phyloP scores from a whole-genome alignment of 2,113 vertebrate species.

The Acanthochromis polyacanthus region DNA sequence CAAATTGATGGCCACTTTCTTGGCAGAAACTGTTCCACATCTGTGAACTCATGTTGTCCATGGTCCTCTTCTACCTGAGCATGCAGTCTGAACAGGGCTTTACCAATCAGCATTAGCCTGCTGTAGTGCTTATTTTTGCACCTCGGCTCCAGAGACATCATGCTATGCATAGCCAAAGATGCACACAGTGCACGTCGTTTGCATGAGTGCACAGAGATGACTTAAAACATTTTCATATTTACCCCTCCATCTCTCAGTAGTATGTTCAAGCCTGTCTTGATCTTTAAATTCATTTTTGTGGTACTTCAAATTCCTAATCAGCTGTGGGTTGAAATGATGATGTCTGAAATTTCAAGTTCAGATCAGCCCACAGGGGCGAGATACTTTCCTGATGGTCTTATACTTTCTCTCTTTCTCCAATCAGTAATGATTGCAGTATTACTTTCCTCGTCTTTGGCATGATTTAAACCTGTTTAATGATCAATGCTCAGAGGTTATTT shows the following conservation, averaged over 20 bases:
- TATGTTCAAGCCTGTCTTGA: constrained; percentile 31
- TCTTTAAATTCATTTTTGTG: constrained; percentile 2
- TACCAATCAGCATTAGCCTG: constrained; percentile 57
- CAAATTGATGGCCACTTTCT: constrained; percentile 29
- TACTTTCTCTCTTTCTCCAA: constrained; percentile 51
- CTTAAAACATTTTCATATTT: constrained; percentile 34
- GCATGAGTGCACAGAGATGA: constrained; percentile 67
- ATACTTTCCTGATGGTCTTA: constrained; percentile 52
- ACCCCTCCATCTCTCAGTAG: constrained; percentile 31
- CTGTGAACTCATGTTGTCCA: constrained; percentile 39
- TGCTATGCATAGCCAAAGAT: constrained; percentile 78
- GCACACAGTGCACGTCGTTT: constrained; percentile 59
- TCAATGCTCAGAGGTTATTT: constrained; percentile 47
- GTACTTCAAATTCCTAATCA: constrained; percentile 28
- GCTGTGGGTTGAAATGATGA: constrained; percentile 55
- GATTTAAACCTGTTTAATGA: constrained; percentile 74
- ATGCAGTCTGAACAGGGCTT: constrained; percentile 74
- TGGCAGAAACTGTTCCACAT: constrained; percentile 40
- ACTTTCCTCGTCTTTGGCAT: constrained; percentile 56
- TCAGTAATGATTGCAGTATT: constrained; percentile 58
- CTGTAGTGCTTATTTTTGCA: constrained; percentile 45
- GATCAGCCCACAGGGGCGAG: constrained; percentile 38
- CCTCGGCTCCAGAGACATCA: constrained; percentile 55
- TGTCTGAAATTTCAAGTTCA: constrained; percentile 11
- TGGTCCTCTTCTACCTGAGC: constrained; percentile 51